Base-by-base conservation (phyloP, 2,888 invertebrate genomes). In the Prenolepis imparis region DNA sequence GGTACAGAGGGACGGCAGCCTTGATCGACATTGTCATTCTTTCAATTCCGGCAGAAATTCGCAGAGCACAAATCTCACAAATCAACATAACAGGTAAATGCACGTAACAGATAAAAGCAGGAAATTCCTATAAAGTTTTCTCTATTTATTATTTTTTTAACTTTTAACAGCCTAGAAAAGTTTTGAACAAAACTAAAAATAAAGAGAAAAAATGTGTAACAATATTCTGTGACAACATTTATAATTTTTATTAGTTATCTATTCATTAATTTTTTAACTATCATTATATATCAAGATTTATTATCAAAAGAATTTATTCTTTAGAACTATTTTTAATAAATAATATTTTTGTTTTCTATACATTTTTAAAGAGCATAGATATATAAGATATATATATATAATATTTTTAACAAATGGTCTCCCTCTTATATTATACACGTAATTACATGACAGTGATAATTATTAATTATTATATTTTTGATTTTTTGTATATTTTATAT, bases 1-100 rank as follows among this genome's bases (percentile, higher is more conserved):
- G 95, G 96, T 96, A 90, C 96, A 96, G 94, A 95, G 96, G 91
- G 95, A 94, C 92, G 95, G 95, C 92, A 95, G 95, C 93, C 94
- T 95, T 94, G 95, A 95, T 92, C 95, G 95, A 90, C 78, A 80
- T 91, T 95, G 95, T 93, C 95, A 95, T 93, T 95, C 95, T 92
- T 95, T 95, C 92, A 94, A 95, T 93, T 94, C 95, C 91, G 94
- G 95, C 92, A 95, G 95, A 93, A 80, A 70, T 59, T 61, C 59
- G 28, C 95, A 95, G 93, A 95, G 93, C 72, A 85, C 92, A 89
- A 93, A 92, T 88, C 87, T 93, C 15, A 52, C 36, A 91, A 91
- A 88, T 86, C 92, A 93, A 77, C 92, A 91, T 90, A 95, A 94
- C 94, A 95, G 95, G 94, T 94, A 94, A 93, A 67, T 39, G 77